These are phyloP conservation scores for Atta colombica DNA, from an alignment of 1,140 invertebrate genomes.

Conservation along the genomic window DNA sequence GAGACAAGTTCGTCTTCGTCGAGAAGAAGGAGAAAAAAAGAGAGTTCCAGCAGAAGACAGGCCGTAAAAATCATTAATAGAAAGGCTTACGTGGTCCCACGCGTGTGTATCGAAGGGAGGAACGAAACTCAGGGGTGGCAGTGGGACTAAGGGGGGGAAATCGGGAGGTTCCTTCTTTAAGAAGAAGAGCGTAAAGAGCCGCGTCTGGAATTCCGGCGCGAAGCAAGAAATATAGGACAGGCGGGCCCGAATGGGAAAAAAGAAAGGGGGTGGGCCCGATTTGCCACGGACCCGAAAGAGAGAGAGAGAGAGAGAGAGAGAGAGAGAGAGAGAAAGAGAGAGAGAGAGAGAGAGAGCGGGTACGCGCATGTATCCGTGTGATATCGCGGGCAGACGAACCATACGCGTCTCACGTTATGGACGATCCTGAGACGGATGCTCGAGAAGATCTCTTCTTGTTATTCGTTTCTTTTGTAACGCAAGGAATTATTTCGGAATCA, in stretches of 20 bases:
- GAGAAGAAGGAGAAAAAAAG: slow-evolving; percentile 60
- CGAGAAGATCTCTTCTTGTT: not conserved
- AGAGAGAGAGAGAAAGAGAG: too few relatives aligned
- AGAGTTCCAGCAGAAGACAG: slow-evolving; percentile 19
- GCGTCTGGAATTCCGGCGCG: slow-evolving; percentile 72
- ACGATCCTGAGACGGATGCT: not conserved
- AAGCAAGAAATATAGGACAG: slow-evolving; percentile 79
- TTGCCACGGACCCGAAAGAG: slow-evolving; percentile 76
- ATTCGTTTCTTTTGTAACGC: slow-evolving; percentile 8
- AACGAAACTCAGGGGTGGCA: slow-evolving; percentile 8
- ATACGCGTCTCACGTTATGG: slow-evolving; percentile 9
- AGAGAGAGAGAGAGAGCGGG: not conserved
- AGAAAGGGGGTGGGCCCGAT: slow-evolving; percentile 77
- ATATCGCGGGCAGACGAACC: slow-evolving; percentile 29
- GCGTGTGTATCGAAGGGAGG: slow-evolving; percentile 31
- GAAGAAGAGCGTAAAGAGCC: slow-evolving; percentile 73
- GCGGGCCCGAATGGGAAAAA: slow-evolving; percentile 69
- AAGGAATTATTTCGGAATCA: slow-evolving; percentile 8
- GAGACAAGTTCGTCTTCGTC: slow-evolving; percentile 65
- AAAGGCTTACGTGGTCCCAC: slow-evolving; percentile 74
- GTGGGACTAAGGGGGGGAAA: slow-evolving; percentile 15
- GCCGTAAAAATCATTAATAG: slow-evolving; percentile 80
- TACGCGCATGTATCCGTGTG: slow-evolving; percentile 33
- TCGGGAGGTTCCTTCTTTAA: slow-evolving; percentile 67
- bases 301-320: too few relatives aligned